Evolutionary conservation across 2,113 vertebrate species (phyloP), one percentile per base, ranked within the genome.

Genomic region (Coreoperca whiteheadi): DNA sequence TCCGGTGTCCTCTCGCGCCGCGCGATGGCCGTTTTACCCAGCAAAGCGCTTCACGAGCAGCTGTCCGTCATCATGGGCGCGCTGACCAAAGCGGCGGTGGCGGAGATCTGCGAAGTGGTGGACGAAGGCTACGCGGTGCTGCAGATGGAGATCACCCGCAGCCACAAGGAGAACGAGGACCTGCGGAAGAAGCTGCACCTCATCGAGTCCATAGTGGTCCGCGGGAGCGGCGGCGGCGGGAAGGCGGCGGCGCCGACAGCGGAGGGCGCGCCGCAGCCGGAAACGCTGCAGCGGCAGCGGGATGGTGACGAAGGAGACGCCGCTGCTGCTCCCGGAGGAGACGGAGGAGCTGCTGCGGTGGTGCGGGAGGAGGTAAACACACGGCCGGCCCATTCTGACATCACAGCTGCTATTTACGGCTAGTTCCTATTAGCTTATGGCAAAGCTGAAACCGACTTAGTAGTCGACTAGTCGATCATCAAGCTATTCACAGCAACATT

Each of bases 141-240:
- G 75, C 92, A 83, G 60, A 25, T 70, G 77, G 93, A 95, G 84
- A 86, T 94, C 59, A 65, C 6, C 54, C 82, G 93, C 4, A 90
- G 86, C 43, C 87, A 69, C 77, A 25, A 80, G 78, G 93, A 95
- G 85, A 94, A 93, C 90, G 69, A 93, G 15, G 90, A 87, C 65
- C 90, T 95, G 79, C 72, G n/a, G 87, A 92, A 90, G 87, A 94
- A 94, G 60, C 88, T 95, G 76, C 89, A 90, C 61, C 87, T 94
- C 70, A 94, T 94, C 75, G 88, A 95, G 92, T 92, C 92, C 57
- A 94, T 93, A 37, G 87, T 94, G 68, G 79, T 90, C 34, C 91
- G 87, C 0, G 91, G 88, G 1, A 43, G 64, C 59, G 3, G 70
- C 28, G 3, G 70, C 28, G 86, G 68, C 0, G 77, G 37, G 14